Base-by-base conservation (phyloP, 92 coral and sea anemone genomes). In the Epizoanthus scotinus region DNA sequence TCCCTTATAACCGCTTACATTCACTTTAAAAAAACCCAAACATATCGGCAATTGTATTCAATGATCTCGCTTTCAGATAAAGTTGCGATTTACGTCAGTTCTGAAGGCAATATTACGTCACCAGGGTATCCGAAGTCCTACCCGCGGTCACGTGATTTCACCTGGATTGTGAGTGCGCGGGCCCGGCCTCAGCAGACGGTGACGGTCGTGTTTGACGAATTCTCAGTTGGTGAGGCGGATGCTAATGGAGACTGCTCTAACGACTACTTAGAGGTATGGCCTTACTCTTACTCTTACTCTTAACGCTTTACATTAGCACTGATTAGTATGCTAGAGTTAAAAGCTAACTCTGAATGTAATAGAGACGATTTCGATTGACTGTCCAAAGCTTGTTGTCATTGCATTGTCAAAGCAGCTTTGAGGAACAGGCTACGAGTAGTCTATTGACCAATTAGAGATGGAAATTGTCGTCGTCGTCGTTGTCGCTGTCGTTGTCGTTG, bases 101-200 rank as follows among this genome's bases (percentile, higher is more conserved):
- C 70, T 18, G 77, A 83, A n/a, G 96, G 96, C 67, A 86, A 71
- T 36, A 63, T 91, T 28, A 78, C 82, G 65, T 91, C 96, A 22
- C 92, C 93, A 22, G 90, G 87, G 47, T 91, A 71, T 57, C 96
- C 96, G 24, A 47, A 66, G 47, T 89, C 96, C 13, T 91, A 91
- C 62, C 84, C 87, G 8, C 70, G 77, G 78, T 84, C 89, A 64
- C 87, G 83, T 26, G 96, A 89, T 82, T 85, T 83, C 26, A 71
- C 79, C 49, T 91, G 96, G 96, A 91, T 87, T 40, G 85, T 89
- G 31, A 73, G 78, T 0, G 82, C 86, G 7, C 78, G 66, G 50
- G 59, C 80, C 2, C 66, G 28, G n/a, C 57, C 85, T 52, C 34
- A 52, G 31, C 78, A 78, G 47, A 74, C 86, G 62, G 50, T 91